Evolutionary conservation across 2,113 vertebrate genomes (phyloP).

Genomic region (Anarrhichthys ocellatus): DNA sequence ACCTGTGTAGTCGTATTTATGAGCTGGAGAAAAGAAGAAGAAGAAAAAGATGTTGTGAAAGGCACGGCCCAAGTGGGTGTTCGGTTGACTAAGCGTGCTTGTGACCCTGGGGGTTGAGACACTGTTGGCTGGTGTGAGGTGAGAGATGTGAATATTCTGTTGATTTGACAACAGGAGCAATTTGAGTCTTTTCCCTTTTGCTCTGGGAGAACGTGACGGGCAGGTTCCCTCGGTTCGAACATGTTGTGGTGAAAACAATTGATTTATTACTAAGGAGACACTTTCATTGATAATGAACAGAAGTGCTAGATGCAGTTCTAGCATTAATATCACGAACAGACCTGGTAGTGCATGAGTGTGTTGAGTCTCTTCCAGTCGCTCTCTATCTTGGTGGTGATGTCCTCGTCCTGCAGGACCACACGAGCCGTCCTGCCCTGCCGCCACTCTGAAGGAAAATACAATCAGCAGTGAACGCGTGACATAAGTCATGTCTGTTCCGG

Average conservation of each 20-base stretch:
- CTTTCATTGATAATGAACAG: background rate
- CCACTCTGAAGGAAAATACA: conserved; percentile 86
- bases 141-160: conserved; percentile 37
- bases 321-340: conserved; percentile 57
- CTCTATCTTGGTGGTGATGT: conserved; percentile 97
- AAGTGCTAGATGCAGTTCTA: background rate
- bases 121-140: conserved; percentile 9
- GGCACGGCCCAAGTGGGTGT: conserved; percentile 23
- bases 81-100: conserved; percentile 37
- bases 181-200: no score
- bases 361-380: conserved; percentile 94
- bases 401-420: conserved; percentile 94
- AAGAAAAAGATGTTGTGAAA: conserved; percentile 18
- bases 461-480: conserved; percentile 26
- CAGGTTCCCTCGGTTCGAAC: background rate
- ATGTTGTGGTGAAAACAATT: background rate
- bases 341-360: conserved; percentile 94
- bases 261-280: background rate
- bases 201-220: background rate
- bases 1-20: conserved; percentile 40
- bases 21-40: conserved; percentile 9
- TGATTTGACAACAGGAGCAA: no score
- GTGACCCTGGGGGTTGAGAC: conserved; percentile 34
- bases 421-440: conserved; percentile 92
- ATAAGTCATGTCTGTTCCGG: background rate